A percentile compares a stretch with the other conserved stretches of the same genome.
phyloP scores from a whole-genome alignment of 1,140 invertebrate genomes.

The Pseudomyrmex concolor region DNA sequence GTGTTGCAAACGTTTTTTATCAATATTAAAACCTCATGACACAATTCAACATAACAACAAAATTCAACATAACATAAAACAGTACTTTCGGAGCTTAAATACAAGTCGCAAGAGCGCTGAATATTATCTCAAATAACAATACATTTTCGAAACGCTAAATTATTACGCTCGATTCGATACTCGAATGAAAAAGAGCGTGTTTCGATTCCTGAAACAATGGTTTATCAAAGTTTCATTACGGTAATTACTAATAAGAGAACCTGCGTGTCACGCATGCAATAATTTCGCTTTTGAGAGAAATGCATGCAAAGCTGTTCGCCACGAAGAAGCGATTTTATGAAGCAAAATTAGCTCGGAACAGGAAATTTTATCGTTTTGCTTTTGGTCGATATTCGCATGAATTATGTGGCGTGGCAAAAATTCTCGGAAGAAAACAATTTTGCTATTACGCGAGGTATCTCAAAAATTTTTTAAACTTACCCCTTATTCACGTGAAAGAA shows the following conservation, averaged over 20 bases:
- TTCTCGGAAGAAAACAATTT: not conserved
- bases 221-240: slow-evolving; percentile 42
- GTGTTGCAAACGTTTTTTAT: no score
- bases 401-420: slow-evolving; percentile 6
- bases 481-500: not conserved
- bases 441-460: no score
- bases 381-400: slow-evolving; percentile 33
- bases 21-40: no score
- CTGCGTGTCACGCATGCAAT: slow-evolving; percentile 43
- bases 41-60: no score
- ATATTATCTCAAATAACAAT: no score
- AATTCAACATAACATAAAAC: no score
- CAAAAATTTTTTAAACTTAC: not conserved
- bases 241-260: slow-evolving; percentile 20
- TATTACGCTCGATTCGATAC: not conserved
- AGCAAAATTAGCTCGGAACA: slow-evolving; percentile 49
- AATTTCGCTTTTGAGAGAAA: slow-evolving; percentile 27
- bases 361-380: slow-evolving; percentile 44
- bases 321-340: slow-evolving; percentile 45
- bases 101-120: no score
- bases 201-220: not conserved
- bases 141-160: not conserved
- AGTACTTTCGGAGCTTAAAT: no score
- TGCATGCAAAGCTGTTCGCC: slow-evolving; percentile 37
- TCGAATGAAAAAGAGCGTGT: not conserved